Evolutionary conservation across 2,888 invertebrate species (phyloP).

Genomic region (Cataglyphis rosenhaueri): DNA sequence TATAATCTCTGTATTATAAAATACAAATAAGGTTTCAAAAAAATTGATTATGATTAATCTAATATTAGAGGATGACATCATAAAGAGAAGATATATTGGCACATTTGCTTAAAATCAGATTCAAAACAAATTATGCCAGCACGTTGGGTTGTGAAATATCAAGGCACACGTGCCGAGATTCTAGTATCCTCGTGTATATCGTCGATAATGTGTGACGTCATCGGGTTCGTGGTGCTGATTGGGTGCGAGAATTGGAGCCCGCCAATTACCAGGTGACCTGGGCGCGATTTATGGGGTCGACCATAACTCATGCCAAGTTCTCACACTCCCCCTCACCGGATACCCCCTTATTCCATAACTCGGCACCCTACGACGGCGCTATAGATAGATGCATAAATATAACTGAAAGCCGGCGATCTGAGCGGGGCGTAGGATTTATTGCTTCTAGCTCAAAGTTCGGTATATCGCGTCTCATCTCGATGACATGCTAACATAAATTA

Average conservation of each 20-base stretch:
- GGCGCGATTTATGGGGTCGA: constrained; percentile 82
- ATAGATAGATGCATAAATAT: constrained; percentile 40
- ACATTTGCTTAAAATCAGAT: constrained; percentile 11
- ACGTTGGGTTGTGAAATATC: constrained; percentile 41
- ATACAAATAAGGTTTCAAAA: background rate
- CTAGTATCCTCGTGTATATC: constrained; percentile 82
- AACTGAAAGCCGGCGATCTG: constrained; percentile 47
- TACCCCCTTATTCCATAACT: constrained; percentile 75
- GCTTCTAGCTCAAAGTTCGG: constrained; percentile 24
- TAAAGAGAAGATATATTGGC: constrained; percentile 6
- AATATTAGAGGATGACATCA: background rate
- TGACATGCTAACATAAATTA: constrained; percentile 41
- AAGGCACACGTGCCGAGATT: constrained; percentile 60
- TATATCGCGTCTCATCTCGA: constrained; percentile 31
- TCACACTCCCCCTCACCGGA: constrained; percentile 58
- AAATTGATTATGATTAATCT: background rate
- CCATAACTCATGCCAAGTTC: constrained; percentile 79
- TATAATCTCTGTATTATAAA: background rate
- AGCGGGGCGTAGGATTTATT: constrained; percentile 66
- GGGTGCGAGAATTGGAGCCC: constrained; percentile 83
- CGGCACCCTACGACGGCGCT: constrained; percentile 68
- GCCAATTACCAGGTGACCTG: constrained; percentile 82
- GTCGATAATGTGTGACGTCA: constrained; percentile 82
- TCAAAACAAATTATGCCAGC: background rate
- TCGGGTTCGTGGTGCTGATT: constrained; percentile 78